These are phyloP conservation scores for Atractosteus spatula DNA, from an alignment of 2,113 vertebrate species.

Conservation along the genomic window DNA sequence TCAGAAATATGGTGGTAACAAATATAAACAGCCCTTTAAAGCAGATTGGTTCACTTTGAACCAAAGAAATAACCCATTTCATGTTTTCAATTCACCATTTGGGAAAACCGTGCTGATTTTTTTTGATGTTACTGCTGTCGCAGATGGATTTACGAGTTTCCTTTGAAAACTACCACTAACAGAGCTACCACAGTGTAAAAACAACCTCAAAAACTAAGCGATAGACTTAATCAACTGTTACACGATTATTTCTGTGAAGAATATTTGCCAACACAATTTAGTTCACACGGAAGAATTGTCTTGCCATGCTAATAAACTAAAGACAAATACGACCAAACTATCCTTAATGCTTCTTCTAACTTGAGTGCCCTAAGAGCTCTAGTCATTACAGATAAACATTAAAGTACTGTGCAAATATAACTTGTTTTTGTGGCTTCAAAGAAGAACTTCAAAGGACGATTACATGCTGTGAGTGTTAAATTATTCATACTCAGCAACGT, in stretches of 20 bases:
- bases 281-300: not conserved
- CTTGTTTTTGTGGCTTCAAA: conserved; percentile 58
- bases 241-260: conserved; percentile 4
- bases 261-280: not conserved
- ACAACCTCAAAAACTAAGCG: not conserved
- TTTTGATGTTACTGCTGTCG: not conserved
- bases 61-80: not conserved
- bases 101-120: not conserved
- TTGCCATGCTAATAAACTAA: not conserved
- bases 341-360: conserved; percentile 55
- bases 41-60: not conserved
- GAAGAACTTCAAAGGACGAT: conserved; percentile 66
- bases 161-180: conserved; percentile 9
- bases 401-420: conserved; percentile 64
- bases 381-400: conserved; percentile 70
- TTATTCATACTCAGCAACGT: conserved; percentile 61
- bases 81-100: not conserved
- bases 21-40: not conserved
- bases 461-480: conserved; percentile 60
- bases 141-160: not conserved
- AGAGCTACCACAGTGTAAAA: not conserved
- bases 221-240: not conserved
- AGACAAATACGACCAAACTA: conserved; percentile 30
- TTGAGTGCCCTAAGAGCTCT: conserved; percentile 51
- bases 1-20: not conserved